These are phyloP conservation scores for Stratiomys singularior DNA, from an alignment of 2,888 invertebrate genomes.

Conservation along the genomic window DNA sequence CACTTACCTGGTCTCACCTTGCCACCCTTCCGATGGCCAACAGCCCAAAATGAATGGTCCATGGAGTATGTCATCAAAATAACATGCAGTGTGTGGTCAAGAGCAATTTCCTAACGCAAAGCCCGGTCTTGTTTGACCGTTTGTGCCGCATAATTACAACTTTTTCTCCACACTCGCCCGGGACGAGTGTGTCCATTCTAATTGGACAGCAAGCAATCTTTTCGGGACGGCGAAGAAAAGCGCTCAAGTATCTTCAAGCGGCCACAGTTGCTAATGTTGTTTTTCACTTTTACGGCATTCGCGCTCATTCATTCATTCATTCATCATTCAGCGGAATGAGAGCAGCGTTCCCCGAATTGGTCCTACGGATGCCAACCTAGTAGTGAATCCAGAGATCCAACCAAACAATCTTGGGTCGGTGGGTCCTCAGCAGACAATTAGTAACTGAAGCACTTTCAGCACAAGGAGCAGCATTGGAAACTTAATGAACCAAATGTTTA, in stretches of 20 bases:
- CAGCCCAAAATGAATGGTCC: not conserved
- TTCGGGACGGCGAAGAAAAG: constrained; percentile 3
- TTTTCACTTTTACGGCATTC: constrained; percentile 23
- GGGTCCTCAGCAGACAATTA: constrained; percentile 35
- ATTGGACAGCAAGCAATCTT: constrained; percentile 28
- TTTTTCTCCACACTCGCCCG: constrained; percentile 14
- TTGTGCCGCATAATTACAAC: constrained; percentile 17
- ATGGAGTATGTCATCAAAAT: not conserved
- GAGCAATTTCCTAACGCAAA: constrained; percentile 3
- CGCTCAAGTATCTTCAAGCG: constrained; percentile 1
- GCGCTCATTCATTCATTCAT: constrained; percentile 23
- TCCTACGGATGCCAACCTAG: not conserved
- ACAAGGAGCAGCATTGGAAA: constrained; percentile 24
- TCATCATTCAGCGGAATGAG: not conserved
- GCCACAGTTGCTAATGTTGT: constrained; percentile 27
- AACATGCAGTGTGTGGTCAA: constrained; percentile 27
- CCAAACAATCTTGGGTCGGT: not conserved
- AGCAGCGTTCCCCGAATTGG: no score
- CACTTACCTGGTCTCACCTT: not conserved
- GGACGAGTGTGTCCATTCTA: constrained; percentile 19
- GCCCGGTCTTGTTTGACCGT: not conserved
- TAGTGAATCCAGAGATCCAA: not conserved
- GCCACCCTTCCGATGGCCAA: not conserved
- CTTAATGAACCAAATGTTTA: constrained; percentile 45
- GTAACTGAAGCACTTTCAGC: constrained; percentile 39